Evolutionary conservation across 2,797 vertebrate genomes (phyloP).

Genomic region (Mycteria americana): DNA sequence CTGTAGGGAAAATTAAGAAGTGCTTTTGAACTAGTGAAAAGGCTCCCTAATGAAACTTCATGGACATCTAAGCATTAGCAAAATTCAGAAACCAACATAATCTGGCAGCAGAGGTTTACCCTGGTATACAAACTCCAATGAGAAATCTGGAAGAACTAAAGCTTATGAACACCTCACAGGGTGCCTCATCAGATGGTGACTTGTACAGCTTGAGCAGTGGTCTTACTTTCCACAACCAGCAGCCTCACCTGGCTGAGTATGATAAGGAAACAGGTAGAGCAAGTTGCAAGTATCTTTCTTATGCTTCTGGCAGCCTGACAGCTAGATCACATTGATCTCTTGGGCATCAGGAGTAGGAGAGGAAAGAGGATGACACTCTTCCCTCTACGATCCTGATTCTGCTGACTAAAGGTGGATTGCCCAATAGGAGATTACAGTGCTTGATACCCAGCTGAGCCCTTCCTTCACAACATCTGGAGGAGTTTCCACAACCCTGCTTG

Average conservation of each 20-base stretch:
- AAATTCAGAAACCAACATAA: not conserved
- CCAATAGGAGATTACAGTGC: not conserved
- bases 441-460: not conserved
- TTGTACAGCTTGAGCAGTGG: not conserved
- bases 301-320: not conserved
- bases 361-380: not conserved
- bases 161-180: not conserved
- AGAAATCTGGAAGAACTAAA: not conserved
- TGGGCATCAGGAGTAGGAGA: not conserved
- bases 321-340: not conserved
- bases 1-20: not conserved
- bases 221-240: not conserved
- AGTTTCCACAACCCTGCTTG: not conserved
- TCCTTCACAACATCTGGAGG: not conserved
- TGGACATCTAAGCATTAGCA: not conserved
- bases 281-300: not conserved
- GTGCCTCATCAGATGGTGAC: not conserved
- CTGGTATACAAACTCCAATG: not conserved
- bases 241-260: not conserved
- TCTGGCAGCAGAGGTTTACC: not conserved
- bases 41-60: accelerated
- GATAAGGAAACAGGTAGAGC: not conserved
- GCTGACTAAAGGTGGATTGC: not conserved
- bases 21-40: not conserved
- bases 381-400: not conserved